Evolutionary conservation across 2,888 invertebrate species (phyloP), one percentile per base, ranked within the genome.

Genomic region (Cryptophagus acutangulus): DNA sequence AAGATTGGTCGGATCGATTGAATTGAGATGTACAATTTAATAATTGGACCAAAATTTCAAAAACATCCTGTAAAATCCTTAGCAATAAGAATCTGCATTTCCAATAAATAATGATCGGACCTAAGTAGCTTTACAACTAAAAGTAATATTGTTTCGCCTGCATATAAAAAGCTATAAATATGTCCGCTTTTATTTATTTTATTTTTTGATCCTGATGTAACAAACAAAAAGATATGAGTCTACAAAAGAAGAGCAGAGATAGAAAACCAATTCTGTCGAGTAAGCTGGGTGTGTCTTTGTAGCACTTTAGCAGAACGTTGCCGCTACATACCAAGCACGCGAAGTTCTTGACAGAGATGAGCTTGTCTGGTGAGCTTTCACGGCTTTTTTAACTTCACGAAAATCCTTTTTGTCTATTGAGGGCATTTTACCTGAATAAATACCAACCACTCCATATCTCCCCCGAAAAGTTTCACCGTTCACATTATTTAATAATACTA

Each of bases 271-370:
- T 62, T 59, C 57, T 57, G 59, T 55, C 52, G 57, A 62, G 60
- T 62, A 62, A 60, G 59, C 61, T 57, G 58, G 61, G 61, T 61
- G 61, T 59, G 61, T 57, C 58, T 52, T 49, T 41, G 54, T 54
- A 51, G 55, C 57, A 57, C 56, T 61, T 59, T 61, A 56, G 48
- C 52, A 49, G 53, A 43, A 40, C 42, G 41, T 30, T 46, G 43
- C 40, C 28, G 41, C 38, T 52, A 55, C 55, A 54, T 54, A 54
- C 48, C 45, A 43, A 40, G 42, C 57, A 54, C 56, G 57, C 58
- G 51, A 57, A n/a, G 42, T 50, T 49, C 48, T 48, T 48, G 47
- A 50, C 52, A 46, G 45, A 50, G 51, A 54, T 48, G 52, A 53
- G 51, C 48, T 49, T 54, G 54, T 54, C 49, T 52, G 34, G 45